Percentiles rank a stretch among this genome's conserved stretches.
These are phyloP conservation scores for Caenorhabditis remanei DNA, from an alignment of 1,140 invertebrate genomes.

Conservation along the genomic window DNA sequence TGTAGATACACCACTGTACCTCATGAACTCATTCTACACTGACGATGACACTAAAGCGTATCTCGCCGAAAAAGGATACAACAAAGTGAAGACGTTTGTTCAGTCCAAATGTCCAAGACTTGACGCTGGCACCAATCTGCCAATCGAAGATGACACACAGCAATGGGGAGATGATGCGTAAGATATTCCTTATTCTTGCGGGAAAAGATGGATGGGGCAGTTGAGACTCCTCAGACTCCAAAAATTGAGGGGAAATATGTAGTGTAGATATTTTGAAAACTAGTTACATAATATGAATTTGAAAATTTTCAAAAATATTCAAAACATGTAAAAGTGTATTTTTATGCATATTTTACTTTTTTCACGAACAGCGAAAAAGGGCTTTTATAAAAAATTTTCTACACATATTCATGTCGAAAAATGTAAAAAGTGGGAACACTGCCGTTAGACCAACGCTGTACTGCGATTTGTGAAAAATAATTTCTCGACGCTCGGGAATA, in stretches of 20 bases:
- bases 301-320: too few species aligned
- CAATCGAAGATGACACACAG: constrained; percentile 66
- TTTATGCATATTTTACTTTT: too few species aligned
- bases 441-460: too few species aligned
- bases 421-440: too few species aligned
- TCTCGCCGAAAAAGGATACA: constrained; percentile 80
- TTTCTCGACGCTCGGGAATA: too few species aligned
- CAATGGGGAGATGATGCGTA: constrained; percentile 60
- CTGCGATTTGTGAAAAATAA: too few species aligned
- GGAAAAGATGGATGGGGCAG: constrained; percentile 60
- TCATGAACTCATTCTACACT: constrained; percentile 99
- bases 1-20: constrained; percentile 91
- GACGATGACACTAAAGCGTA: constrained; percentile 94
- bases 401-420: too few species aligned
- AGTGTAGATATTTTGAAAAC: neutral
- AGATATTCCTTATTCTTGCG: constrained; percentile 1
- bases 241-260: neutral
- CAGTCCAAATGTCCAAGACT: constrained; percentile 71
- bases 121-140: constrained; percentile 70
- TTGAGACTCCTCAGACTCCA: neutral
- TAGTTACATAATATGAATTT: too few species aligned
- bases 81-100: constrained; percentile 17
- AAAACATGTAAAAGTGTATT: too few species aligned
- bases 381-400: too few species aligned
- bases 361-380: too few species aligned